Evolutionary conservation across 2,888 invertebrate species (phyloP).

Genomic region (Slavum lentiscoides): DNA sequence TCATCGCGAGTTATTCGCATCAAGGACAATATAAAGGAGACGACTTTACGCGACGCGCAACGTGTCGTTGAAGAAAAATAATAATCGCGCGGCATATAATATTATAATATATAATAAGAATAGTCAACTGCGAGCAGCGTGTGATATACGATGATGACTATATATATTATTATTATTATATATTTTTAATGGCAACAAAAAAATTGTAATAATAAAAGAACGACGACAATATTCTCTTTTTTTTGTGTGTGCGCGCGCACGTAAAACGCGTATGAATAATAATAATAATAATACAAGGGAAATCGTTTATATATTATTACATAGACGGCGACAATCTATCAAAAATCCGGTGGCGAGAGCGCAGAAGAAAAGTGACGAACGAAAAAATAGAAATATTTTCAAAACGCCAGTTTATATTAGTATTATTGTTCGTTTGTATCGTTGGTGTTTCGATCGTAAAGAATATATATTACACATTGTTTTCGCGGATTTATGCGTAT

Average conservation of each 20-base stretch:
- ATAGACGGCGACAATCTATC: background rate
- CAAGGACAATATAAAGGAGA: conserved; percentile 2
- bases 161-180: background rate
- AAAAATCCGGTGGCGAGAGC: background rate
- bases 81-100: background rate
- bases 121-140: background rate
- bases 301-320: background rate
- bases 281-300: background rate
- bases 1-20: conserved; percentile 13
- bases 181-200: conserved; percentile 1
- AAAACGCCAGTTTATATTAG: too few relatives aligned
- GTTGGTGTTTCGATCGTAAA: background rate
- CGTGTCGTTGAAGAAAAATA: conserved; percentile 24
- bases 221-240: background rate
- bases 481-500: too few relatives aligned
- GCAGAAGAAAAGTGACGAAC: background rate
- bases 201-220: background rate
- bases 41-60: background rate
- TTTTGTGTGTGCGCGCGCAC: too few relatives aligned
- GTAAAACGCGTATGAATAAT: background rate
- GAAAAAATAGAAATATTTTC: background rate
- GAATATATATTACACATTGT: too few relatives aligned
- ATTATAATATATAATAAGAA: background rate
- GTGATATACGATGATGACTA: conserved; percentile 1
- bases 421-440: too few relatives aligned